Evolutionary conservation across 2,888 invertebrate genomes (phyloP), one percentile per base, ranked within the genome.

Genomic region (Phengaris arion): DNA sequence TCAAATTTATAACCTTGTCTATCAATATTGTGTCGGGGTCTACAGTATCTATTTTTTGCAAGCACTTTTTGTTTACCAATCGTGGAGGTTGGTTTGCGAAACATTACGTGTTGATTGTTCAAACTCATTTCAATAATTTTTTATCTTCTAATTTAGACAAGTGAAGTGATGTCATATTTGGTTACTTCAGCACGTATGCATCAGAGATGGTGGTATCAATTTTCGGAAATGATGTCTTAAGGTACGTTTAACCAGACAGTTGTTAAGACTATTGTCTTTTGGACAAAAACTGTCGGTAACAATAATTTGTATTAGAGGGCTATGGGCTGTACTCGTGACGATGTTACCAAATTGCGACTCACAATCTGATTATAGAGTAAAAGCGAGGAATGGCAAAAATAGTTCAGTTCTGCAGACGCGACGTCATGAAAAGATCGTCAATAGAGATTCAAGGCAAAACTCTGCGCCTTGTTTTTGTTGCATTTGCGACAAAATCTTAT

Each of bases 61-160:
- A 51, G 54, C 55, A 48, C 35, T 75, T 75, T 75, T 75, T 70
- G 70, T 68, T n/a, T n/a, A 74, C 59, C 48, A 73, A 54, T 73
- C 55, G 45, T 73, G 54, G 35, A 74, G 72, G 72, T 51, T 68
- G 45, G 22, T n/a, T 52, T 68, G 13, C 22, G 68, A 10, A 68
- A 74, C 35, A n/a, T 45, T 55, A 51, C 13, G 52, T 68, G 55
- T 74, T 57, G 54, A 68, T 22, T 54, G 35, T 64, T 54, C 8
- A 72, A 22, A 70, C 48, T 54, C 48, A 15, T 69, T 64, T 64
- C 12, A 69, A 35, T 6, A 35, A 12, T 3, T 48, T 48, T 69
- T 48, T 69, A 48, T 15, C 48, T 48, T 15, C n/a, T 46, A 46
- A 48, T 48, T 68, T 48, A 55, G 55, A 13, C 55, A 12, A 55